These are phyloP conservation scores for Dufourea novaeangliae DNA, from an alignment of 1,140 invertebrate species.

Conservation along the genomic window DNA sequence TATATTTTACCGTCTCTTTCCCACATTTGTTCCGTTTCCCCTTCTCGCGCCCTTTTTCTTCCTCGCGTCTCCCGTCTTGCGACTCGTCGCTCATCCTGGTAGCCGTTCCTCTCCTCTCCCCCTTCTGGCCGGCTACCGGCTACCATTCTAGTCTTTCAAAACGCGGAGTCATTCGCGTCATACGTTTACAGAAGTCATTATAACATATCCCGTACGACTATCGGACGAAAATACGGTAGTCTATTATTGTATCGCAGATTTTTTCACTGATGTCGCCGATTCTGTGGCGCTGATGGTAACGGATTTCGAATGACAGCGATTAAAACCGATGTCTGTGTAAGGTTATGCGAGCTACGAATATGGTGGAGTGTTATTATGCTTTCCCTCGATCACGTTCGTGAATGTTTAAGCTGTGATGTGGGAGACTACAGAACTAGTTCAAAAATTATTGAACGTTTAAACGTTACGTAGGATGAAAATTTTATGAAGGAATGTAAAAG, in stretches of 20 bases:
- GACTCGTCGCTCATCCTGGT: slow-evolving; percentile 43
- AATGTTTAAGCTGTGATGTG: too few relatives aligned
- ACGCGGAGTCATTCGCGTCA: background rate
- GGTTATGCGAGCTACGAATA: background rate
- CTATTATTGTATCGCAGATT: background rate
- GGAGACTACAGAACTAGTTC: too few relatives aligned
- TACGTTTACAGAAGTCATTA: background rate
- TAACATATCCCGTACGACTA: background rate
- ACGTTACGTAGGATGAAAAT: too few relatives aligned
- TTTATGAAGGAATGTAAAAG: too few relatives aligned
- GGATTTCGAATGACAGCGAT: too few relatives aligned
- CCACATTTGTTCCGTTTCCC: slow-evolving; percentile 1
- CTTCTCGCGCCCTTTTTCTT: slow-evolving; percentile 15
- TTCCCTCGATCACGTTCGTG: background rate
- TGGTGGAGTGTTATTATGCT: background rate
- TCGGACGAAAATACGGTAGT: too few relatives aligned
- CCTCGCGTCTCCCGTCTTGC: slow-evolving; percentile 3
- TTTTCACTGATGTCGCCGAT: background rate
- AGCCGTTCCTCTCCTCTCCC: slow-evolving; percentile 19
- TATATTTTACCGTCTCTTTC: slow-evolving; percentile 66
- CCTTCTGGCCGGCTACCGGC: slow-evolving; percentile 8
- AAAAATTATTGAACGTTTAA: too few relatives aligned
- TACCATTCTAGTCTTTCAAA: slow-evolving; percentile 11
- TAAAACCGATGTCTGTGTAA: too few relatives aligned
- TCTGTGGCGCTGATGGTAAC: too few relatives aligned